Percentiles rank a stretch among this genome's conserved stretches.
Conservation (phyloP, 2,797 vertebrate genomes). For the Xiphophorus birchmanni region DNA sequence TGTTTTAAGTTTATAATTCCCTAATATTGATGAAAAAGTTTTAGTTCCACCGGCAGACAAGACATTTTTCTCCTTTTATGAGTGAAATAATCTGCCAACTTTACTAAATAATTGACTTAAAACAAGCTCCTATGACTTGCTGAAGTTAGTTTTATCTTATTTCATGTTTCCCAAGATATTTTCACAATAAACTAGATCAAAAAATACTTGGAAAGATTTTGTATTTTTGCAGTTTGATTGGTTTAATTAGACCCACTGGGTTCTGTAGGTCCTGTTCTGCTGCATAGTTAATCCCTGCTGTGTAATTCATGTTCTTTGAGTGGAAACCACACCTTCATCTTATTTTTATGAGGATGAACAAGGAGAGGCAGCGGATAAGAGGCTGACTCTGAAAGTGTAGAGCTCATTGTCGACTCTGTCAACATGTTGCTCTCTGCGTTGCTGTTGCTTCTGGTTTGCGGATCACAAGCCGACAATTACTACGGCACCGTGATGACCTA, state of each 20-base stretch:
- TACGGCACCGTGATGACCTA: not conserved
- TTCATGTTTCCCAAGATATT: no score
- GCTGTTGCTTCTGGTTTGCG: conserved; percentile 1
- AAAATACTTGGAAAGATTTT: no score
- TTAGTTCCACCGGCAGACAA: no score
- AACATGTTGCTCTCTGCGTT: not conserved
- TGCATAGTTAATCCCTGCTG: not conserved
- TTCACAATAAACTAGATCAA: no score
- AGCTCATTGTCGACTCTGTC: not conserved
- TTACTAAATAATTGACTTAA: no score
- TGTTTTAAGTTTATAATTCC: no score
- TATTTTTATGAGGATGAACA: not conserved
- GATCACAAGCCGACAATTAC: conserved; percentile 3
- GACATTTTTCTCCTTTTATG: no score
- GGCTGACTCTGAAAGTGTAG: not conserved
- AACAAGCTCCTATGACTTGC: no score
- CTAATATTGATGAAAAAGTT: no score
- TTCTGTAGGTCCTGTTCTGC: not conserved
- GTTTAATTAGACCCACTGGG: not conserved
- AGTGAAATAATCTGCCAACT: no score
- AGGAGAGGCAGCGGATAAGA: not conserved
- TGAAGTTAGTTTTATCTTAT: no score
- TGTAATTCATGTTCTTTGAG: not conserved
- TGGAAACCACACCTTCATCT: not conserved
- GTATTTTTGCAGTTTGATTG: no score